Conservation (phyloP, 2,888 invertebrate genomes). For the Cataglyphis livida region DNA sequence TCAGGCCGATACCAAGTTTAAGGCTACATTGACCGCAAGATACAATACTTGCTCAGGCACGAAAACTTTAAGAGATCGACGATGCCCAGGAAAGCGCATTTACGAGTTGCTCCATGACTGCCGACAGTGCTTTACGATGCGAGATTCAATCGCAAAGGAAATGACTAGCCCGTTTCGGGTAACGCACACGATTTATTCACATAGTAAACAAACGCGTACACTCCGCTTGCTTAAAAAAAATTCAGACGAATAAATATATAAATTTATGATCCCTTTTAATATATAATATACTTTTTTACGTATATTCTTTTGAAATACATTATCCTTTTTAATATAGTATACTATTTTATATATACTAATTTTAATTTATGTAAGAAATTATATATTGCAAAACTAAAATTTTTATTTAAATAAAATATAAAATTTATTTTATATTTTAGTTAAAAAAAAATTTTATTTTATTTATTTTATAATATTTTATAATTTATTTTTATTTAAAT, state of each 20-base stretch:
- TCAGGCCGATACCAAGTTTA: background rate
- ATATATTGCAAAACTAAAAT: too few relatives aligned
- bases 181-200: conserved; percentile 21
- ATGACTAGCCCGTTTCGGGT: conserved; percentile 36
- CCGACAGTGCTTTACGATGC: conserved; percentile 31
- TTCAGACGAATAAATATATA: background rate
- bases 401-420: too few relatives aligned
- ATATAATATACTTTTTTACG: background rate
- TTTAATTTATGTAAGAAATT: too few relatives aligned
- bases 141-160: conserved; percentile 49
- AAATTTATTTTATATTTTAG: too few relatives aligned
- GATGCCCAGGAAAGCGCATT: conserved; percentile 39
- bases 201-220: background rate
- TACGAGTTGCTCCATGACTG: conserved; percentile 34
- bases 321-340: too few relatives aligned
- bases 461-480: too few relatives aligned
- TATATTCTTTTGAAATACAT: too few relatives aligned
- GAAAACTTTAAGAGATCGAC: conserved; percentile 34
- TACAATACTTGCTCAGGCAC: conserved; percentile 8
- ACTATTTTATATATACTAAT: too few relatives aligned
- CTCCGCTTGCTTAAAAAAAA: background rate
- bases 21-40: conserved; percentile 26
- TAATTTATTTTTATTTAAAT: too few relatives aligned
- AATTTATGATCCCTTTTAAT: background rate
- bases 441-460: too few relatives aligned